Evolutionary conservation across 2,113 vertebrate genomes (phyloP).

Genomic region (Acrocephalus arundinaceus): DNA sequence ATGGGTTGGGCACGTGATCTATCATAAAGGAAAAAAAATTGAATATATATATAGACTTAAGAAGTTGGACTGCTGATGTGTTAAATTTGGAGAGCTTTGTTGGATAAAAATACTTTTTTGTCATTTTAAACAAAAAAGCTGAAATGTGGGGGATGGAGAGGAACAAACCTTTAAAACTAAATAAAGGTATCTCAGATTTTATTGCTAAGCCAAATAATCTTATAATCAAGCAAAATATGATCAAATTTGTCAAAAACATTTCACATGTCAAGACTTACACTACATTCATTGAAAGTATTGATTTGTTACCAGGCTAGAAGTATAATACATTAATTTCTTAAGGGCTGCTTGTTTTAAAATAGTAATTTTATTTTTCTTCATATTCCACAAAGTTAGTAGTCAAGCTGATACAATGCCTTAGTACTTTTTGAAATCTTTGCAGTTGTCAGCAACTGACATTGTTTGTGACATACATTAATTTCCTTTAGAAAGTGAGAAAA

Average conservation of each 20-base stretch:
- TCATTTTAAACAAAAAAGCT: neutral
- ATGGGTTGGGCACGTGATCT: neutral
- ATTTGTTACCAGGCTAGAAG: neutral
- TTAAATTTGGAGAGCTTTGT: neutral
- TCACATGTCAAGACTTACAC: neutral
- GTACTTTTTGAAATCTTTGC: neutral
- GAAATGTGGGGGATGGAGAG: rapidly evolving
- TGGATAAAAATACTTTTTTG: neutral
- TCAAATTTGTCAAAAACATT: neutral
- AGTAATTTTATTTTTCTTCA: neutral
- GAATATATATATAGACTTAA: neutral
- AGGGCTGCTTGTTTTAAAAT: neutral
- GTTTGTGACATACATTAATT: neutral
- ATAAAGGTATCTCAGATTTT: neutral
- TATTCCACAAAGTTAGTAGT: neutral
- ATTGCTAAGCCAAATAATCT: neutral
- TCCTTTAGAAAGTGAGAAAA: neutral
- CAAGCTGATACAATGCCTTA: neutral
- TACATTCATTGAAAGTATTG: neutral
- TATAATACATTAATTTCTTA: neutral
- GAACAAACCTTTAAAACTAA: neutral
- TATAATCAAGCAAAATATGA: neutral
- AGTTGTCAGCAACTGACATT: neutral
- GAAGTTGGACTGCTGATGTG: neutral
- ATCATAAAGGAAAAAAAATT: neutral